Evolutionary conservation across 2,888 invertebrate genomes (phyloP).

Genomic region (Heliconius charithonia): DNA sequence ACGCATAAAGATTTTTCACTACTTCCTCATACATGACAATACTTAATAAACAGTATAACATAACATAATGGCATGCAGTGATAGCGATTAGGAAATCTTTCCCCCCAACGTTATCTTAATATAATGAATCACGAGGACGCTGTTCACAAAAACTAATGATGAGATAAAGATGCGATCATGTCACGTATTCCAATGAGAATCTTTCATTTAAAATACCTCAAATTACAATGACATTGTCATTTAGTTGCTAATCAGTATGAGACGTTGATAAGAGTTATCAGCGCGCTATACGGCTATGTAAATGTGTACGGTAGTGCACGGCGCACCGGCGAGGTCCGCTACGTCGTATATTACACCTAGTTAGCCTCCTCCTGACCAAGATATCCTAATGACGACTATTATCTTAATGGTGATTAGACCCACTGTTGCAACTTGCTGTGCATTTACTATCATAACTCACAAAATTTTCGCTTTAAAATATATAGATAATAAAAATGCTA

Average conservation of each 20-base stretch:
- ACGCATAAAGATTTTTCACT: neutral
- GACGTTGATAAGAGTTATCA: constrained; percentile 21
- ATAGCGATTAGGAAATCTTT: neutral
- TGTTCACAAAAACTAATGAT: constrained; percentile 3
- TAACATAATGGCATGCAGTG: neutral
- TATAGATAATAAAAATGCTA: neutral
- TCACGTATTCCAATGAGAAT: neutral
- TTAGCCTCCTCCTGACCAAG: constrained; percentile 59
- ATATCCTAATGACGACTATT: constrained; percentile 60
- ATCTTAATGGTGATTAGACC: constrained; percentile 63
- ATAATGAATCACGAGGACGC: neutral
- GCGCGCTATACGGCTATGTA: constrained; percentile 8
- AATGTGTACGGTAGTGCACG: constrained; percentile 35
- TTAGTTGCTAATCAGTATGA: constrained; percentile 26
- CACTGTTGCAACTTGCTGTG: constrained; percentile 32
- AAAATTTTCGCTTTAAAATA: constrained; percentile 7
- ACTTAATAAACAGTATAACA: too few relatives aligned
- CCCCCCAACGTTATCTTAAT: neutral
- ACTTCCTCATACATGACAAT: neutral
- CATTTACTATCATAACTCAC: constrained; percentile 36
- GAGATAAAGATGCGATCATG: constrained; percentile 1
- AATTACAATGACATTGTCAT: constrained; percentile 24
- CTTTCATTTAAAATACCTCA: constrained; percentile 13
- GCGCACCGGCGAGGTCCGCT: constrained; percentile 28
- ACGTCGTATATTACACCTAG: constrained; percentile 53